These are phyloP conservation scores for Pangasius larnaudii DNA, from an alignment of 2,797 vertebrate genomes.

Conservation along the genomic window DNA sequence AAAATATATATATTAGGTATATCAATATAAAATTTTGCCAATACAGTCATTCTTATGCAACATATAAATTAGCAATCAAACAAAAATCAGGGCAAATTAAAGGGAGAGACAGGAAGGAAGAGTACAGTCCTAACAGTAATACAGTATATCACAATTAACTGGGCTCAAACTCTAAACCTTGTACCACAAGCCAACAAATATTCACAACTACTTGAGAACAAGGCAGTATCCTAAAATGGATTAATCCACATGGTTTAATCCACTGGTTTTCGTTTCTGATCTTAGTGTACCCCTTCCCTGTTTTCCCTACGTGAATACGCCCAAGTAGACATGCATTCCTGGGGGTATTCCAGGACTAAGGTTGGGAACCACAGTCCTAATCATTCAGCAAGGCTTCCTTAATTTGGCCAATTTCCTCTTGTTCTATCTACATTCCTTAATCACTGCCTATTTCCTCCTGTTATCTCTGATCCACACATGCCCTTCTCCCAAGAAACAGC, in stretches of 20 bases:
- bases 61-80: not conserved
- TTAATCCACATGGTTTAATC: not conserved
- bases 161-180: not conserved
- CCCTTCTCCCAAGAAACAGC: constrained; percentile 7
- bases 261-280: not conserved
- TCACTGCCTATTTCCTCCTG: not conserved
- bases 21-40: not conserved
- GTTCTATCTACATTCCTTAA: not conserved
- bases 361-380: not conserved
- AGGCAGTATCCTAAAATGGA: not conserved
- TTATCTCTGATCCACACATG: not conserved
- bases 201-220: not conserved
- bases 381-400: not conserved
- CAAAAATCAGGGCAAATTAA: constrained; percentile 10
- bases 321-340: not conserved
- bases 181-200: not conserved
- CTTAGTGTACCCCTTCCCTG: not conserved
- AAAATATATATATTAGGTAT: too few species aligned
- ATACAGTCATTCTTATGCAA: not conserved
- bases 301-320: not conserved
- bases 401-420: constrained; percentile 15
- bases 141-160: not conserved
- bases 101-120: constrained; percentile 19
- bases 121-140: not conserved
- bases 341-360: not conserved